These are phyloP conservation scores for Chionis minor DNA, from an alignment of 2,113 vertebrate species.

Conservation along the genomic window DNA sequence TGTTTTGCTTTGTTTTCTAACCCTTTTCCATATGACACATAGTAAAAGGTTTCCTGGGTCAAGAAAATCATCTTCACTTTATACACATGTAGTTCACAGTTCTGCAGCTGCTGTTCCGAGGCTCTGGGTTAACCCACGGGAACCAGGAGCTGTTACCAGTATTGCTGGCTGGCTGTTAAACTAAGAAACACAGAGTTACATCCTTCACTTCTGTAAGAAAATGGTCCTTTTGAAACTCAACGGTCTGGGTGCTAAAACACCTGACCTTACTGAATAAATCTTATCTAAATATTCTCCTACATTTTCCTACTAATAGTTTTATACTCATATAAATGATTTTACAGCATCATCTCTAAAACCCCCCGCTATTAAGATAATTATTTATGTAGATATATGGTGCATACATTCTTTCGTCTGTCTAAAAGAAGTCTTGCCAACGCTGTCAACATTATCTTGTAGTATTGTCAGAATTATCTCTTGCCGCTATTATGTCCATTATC, in stretches of 20 bases:
- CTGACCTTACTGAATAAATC: background rate
- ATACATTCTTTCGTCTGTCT: background rate
- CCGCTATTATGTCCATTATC: background rate
- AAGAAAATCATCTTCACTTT: background rate
- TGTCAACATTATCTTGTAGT: background rate
- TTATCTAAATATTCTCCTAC: background rate
- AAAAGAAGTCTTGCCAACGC: background rate
- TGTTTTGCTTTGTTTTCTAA: background rate
- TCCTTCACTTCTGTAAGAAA: background rate
- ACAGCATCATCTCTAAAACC: background rate
- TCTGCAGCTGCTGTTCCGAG: background rate
- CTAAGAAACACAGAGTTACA: background rate
- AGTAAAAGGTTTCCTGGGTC: background rate
- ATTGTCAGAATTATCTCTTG: background rate
- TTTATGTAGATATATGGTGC: background rate
- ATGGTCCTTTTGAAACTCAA: background rate
- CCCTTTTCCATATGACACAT: background rate
- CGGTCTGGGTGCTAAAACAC: background rate
- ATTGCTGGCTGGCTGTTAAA: background rate
- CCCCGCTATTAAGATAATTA: background rate
- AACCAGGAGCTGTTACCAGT: background rate
- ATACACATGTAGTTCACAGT: background rate
- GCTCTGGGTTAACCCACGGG: background rate
- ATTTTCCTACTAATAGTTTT: background rate
- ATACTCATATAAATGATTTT: background rate